phyloP scores from a whole-genome alignment of 2,113 vertebrate species.

The Forbesichthys papilliferus region DNA sequence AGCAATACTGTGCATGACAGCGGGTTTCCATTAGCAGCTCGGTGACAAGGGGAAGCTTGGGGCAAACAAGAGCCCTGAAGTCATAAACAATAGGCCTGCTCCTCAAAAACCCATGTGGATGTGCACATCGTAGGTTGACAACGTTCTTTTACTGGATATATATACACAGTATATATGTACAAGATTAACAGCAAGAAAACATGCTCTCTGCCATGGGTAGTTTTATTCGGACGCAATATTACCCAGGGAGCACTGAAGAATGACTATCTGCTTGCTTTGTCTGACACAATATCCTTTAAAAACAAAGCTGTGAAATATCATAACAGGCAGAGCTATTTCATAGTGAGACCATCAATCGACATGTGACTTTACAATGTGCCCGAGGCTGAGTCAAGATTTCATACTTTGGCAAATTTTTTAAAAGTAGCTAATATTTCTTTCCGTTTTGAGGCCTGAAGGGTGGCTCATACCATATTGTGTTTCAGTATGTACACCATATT shows the following conservation, averaged over 20 bases:
- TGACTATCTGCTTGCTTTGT: neutral
- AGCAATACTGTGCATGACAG: slow-evolving; percentile 29
- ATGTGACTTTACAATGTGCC: neutral
- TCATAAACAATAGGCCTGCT: slow-evolving; percentile 28
- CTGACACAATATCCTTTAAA: neutral
- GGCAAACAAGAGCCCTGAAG: slow-evolving; percentile 35
- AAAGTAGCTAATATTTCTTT: slow-evolving; percentile 18
- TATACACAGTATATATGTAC: no score
- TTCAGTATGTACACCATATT: slow-evolving; percentile 7
- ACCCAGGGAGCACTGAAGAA: neutral
- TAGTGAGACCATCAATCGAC: neutral
- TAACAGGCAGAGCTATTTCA: neutral
- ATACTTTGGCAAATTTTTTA: slow-evolving; percentile 12
- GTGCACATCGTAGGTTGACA: no score
- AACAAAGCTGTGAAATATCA: neutral
- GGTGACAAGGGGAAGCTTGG: no score
- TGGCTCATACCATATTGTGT: neutral
- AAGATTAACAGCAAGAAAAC: slow-evolving; percentile 3
- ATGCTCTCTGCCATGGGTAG: neutral
- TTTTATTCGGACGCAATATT: neutral
- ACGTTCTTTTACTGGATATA: no score
- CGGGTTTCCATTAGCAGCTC: slow-evolving; percentile 29
- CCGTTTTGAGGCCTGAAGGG: neutral
- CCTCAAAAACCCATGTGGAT: slow-evolving; percentile 13
- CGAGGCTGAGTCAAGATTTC: slow-evolving; percentile 19